Base-by-base conservation (phyloP, 1,140 invertebrate genomes). In the Orchesella cincta region DNA sequence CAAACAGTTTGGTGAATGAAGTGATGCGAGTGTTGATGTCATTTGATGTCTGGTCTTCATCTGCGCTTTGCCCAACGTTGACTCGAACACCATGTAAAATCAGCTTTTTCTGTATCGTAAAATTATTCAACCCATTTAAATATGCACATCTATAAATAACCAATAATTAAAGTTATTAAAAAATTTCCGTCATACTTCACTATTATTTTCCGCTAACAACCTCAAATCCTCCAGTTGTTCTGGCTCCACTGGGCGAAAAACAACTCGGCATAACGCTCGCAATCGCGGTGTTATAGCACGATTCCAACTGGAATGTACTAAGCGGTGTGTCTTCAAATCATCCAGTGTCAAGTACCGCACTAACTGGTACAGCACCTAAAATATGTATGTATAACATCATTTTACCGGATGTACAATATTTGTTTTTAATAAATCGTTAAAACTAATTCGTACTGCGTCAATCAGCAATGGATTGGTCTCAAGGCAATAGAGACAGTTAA, bases 381-480 rank as follows among this genome's bases (percentile, higher is more conserved):
- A 57, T 14, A 18, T 67, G 26, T n/a, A n/a, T n/a, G n/a, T n/a
- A n/a, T n/a, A n/a, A n/a, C n/a, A n/a, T 31, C 23, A 8, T 31
- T 67, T 31, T 67, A 67, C 23, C 5, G 23, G 12, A 62, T 14
- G 39, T 46, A 46, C 39, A n/a, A n/a, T n/a, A 46, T 46, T 46
- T 46, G 54, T 57, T 67, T 31, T 67, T 31, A 8, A 14, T 2
- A 67, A 67, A 12, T 8, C 8, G 8, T 67, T 67, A 57, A 46
- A 12, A 14, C 23, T 14, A 2, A 31, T 14, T 29, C 29, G 12
- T 67, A 67, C 62, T 2, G 31, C 62, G n/a, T 67, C 62, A 33
- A 67, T 67, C 29, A 67, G 33, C 29, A 67, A n/a, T 14, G 62
- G 62, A 67, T 67, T 67, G 8, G 8, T 67, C n/a, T 67, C 62